A percentile compares a stretch with the other conserved stretches of the same genome.
Evolutionary conservation across 2,797 vertebrate species (phyloP).

Genomic region (Scomberomorus guttatus): DNA sequence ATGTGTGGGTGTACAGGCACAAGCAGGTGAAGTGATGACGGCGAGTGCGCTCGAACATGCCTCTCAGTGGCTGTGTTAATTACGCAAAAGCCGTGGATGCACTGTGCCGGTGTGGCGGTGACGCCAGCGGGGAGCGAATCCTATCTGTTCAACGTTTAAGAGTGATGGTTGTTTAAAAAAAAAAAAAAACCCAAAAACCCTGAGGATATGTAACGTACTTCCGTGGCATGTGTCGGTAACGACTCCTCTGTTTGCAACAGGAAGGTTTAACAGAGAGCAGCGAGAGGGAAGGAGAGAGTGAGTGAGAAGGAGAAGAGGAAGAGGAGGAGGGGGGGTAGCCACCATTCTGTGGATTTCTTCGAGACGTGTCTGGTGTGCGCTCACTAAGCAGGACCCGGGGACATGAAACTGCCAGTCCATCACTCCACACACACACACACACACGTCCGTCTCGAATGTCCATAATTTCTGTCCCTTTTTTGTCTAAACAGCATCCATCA

Average conservation of each 20-base stretch:
- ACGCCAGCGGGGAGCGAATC: constrained; percentile 18
- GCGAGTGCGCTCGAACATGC: constrained; percentile 69
- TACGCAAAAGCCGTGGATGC: constrained; percentile 83
- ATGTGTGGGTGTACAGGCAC: constrained; percentile 69
- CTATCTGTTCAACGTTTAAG: constrained; percentile 12
- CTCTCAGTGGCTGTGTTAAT: constrained; percentile 83
- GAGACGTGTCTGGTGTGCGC: constrained; percentile 90
- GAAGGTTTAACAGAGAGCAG: constrained; percentile 77
- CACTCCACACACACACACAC: constrained; percentile 16
- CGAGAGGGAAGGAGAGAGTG: constrained; percentile 3
- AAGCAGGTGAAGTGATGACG: constrained; percentile 65
- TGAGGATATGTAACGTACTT: constrained; percentile 36
- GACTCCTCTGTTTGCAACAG: constrained; percentile 85
- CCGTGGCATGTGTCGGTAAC: constrained; percentile 55
- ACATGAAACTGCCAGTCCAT: constrained; percentile 65
- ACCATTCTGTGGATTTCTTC: constrained; percentile 87
- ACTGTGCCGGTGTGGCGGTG: constrained; percentile 43
- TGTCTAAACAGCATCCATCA: not conserved
- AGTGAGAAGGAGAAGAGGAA: constrained; percentile 10
- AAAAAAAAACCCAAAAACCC: constrained; percentile 3
- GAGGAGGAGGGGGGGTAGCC: constrained; percentile 37
- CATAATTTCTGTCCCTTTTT: constrained; percentile 5
- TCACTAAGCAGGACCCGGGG: constrained; percentile 72
- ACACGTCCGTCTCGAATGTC: not conserved
- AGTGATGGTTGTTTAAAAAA: not conserved